Evolutionary conservation across 2,888 invertebrate genomes (phyloP).

Genomic region (Mimachlamys varia): DNA sequence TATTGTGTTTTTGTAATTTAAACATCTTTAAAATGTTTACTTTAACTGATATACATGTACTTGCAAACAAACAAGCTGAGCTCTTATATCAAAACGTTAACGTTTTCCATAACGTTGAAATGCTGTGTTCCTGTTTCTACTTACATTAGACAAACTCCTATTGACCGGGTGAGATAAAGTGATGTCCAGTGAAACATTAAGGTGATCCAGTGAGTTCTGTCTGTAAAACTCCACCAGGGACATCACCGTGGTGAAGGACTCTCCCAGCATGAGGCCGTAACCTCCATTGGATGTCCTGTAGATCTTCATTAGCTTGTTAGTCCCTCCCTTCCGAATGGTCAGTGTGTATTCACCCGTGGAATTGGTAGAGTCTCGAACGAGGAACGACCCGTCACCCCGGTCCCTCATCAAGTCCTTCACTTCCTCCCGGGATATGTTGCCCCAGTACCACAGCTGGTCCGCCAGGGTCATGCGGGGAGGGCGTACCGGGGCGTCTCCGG

Average conservation of each 20-base stretch:
- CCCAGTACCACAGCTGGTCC: conserved; percentile 18
- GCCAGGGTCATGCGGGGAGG: neutral
- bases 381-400: neutral
- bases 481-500: neutral
- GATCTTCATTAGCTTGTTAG: neutral
- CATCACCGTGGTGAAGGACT: neutral
- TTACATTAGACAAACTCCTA: neutral
- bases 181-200: neutral
- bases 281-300: neutral
- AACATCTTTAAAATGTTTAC: too few relatives aligned
- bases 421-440: neutral
- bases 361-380: neutral
- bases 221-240: conserved; percentile 6
- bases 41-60: too few relatives aligned
- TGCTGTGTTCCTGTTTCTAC: neutral
- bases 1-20: too few relatives aligned
- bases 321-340: neutral
- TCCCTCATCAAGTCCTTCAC: conserved; percentile 11
- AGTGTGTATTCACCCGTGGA: neutral
- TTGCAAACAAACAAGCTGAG: too few relatives aligned
- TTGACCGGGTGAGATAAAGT: neutral
- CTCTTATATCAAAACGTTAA: too few relatives aligned
- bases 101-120: too few relatives aligned
- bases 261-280: neutral
- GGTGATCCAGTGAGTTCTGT: neutral